Evolutionary conservation across 2,888 invertebrate species (phyloP), one percentile per base, ranked within the genome.

Genomic region (Agrochola macilenta): DNA sequence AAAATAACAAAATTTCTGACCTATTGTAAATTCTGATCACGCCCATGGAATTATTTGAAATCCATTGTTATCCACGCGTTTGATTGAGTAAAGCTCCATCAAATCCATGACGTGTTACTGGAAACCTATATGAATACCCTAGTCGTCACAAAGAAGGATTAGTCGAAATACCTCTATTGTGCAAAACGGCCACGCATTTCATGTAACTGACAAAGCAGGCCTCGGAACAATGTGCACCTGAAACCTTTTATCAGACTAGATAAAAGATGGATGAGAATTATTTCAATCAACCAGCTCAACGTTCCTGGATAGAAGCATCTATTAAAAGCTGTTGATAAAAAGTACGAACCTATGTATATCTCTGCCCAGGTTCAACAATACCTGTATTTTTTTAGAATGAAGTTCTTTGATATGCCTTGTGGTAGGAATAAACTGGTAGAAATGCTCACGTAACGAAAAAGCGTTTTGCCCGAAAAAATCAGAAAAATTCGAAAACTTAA

Each of bases 81-180:
- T 5, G 1, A 58, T n/a, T 20, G 1, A 78, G 14, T 39, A n/a
- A 60, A 60, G 11, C 12, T 60, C 20, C 30, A 77, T 66, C n/a
- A 66, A 66, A 52, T 43, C 1, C 43, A 52, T 52, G 49, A 49
- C 49, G 14, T 68, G 17, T 43, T 78, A 23, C 30, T 43, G 69
- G 30, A 43, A 43, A 35, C 30, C 52, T 35, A 26, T 43, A 66
- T 43, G 43, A 66, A 78, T 52, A 52, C 12, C 11, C 11, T 60
- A 52, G 20, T 52, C 30, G 11, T 52, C 54, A 79, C 52, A 77
- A 46, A 68, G 60, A 77, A 61, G 60, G 52, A 61, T 77, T 77
- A 69, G 26, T 77, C 7, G 2, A 46, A 77, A 79, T 69, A 61
- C 30, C 35, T 46, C 60, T 26, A 78, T 78, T 66, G 66, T 77